Base-by-base conservation (phyloP, 2,113 vertebrate species). In the Percopsis transmontana region DNA sequence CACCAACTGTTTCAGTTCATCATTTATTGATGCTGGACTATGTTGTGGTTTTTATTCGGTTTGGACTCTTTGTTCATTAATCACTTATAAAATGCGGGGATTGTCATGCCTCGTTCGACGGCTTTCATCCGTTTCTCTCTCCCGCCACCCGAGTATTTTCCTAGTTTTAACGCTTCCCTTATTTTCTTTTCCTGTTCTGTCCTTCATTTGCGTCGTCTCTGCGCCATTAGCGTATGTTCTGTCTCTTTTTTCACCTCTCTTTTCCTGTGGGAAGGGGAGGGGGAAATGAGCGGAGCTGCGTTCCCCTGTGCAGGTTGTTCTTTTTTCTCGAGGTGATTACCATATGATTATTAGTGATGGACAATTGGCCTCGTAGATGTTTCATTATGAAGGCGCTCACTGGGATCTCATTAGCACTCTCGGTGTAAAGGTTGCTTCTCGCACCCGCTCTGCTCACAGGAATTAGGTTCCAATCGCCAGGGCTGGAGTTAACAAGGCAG, bases 311-410 rank as follows among this genome's bases (percentile, higher is more conserved):
- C 27, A 33, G 27, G 27, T 55, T 39, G 44, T 42, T 48, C 15
- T 47, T 62, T 13, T 20, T 6, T 10, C 50, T 58, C n/a, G 55
- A 33, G 76, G 77, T 89, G 87, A 91, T 91, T 90, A 91, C 75
- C 88, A 89, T 90, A 83, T 85, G 84, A 90, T 92, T 90, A 91
- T 89, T 88, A 85, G 90, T 90, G 85, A 90, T 87, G 88, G 90
- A 85, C 90, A 90, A 88, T 91, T 90, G 90, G 87, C 87, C 85
- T 86, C 80, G 80, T 82, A 85, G 87, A 87, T 90, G 74, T 88
- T 90, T 82, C 84, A 89, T 88, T 86, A 89, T 88, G 81, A 89
- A 90, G 79, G 72, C 81, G 80, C 88, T 91, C 76, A 58, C 80
- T 80, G 86, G 88, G 84, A 89, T 86, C 90, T 91, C 90, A 91